A percentile compares a stretch with the other conserved stretches of the same genome.
phyloP scores from a whole-genome alignment of 2,113 vertebrate genomes.

The Amphilophus citrinellus region DNA sequence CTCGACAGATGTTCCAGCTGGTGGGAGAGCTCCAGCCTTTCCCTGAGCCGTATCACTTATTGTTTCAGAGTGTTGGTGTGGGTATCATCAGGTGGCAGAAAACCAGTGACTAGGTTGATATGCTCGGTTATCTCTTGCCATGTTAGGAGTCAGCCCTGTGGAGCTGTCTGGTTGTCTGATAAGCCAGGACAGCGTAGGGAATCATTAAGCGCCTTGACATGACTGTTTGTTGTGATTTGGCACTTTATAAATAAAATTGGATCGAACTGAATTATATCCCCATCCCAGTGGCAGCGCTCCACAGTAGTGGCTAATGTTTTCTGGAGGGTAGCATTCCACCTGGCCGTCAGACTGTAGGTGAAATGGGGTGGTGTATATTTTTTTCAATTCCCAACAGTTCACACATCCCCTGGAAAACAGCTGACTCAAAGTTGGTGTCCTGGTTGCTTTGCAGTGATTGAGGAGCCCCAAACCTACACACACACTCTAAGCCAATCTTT shows the following conservation, averaged over 20 bases:
- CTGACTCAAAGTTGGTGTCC: not conserved
- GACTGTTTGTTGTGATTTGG: too few relatives aligned
- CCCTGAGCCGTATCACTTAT: too few relatives aligned
- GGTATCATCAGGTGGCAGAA: too few relatives aligned
- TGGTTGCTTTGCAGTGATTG: not conserved
- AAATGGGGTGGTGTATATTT: constrained; percentile 14
- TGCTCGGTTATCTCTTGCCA: too few relatives aligned
- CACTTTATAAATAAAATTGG: too few relatives aligned
- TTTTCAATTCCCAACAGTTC: not conserved
- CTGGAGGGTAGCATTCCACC: constrained; percentile 25
- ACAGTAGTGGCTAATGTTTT: constrained; percentile 34
- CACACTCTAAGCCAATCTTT: not conserved
- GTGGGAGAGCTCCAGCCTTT: too few relatives aligned
- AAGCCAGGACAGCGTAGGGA: constrained; percentile 19
- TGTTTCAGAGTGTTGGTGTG: too few relatives aligned
- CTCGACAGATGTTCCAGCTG: too few relatives aligned
- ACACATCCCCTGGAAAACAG: constrained; percentile 1
- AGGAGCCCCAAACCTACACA: too few relatives aligned
- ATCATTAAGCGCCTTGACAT: not conserved
- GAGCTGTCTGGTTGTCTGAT: too few relatives aligned
- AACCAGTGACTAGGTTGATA: too few relatives aligned
- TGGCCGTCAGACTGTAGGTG: constrained; percentile 3
- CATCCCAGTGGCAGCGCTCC: constrained; percentile 42
- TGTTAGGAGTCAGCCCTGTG: too few relatives aligned
- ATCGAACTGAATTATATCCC: not conserved